Evolutionary conservation across 2,888 invertebrate species (phyloP), one percentile per base, ranked within the genome.

Genomic region (Pherbina coryleti): DNA sequence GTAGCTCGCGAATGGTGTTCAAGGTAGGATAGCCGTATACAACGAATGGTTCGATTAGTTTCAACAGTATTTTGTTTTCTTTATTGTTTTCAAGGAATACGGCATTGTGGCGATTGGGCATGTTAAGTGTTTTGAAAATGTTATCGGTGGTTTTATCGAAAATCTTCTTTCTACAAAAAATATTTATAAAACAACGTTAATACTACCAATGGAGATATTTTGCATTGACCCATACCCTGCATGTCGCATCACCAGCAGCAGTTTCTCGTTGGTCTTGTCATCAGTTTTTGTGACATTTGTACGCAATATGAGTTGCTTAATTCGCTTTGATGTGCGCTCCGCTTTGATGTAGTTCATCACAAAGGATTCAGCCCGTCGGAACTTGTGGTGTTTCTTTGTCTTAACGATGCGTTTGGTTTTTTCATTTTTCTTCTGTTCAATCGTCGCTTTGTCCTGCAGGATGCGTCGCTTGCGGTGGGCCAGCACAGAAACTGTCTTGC

Each of bases 401-500:
- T 84, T 84, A 14, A 83, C 81, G 11, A 85, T 78, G 25, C 86
- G 86, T 75, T 87, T 87, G 34, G 85, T 82, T 71, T 88, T 87
- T 28, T 86, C 84, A 53, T 81, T 82, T 44, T 85, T 84, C 69
- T 86, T 87, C 75, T 90, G 89, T 44, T 86, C 86, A 11, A 88
- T 75, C 0, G 86, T 84, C 0, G 88, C 81, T 79, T 89, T 85
- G 67, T 89, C 87, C 77, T 89, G 88, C 0, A 85, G 83, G 69
- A 90, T 88, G 31, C 90, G 86, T 11, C 88, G 84, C 78, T 88
- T 89, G 53, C 90, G 89, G 77, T 90, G 90, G n/a, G 87, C 85
- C 17, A 90, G 85, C 53, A 90, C 87, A 5, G 89, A 88, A 0
- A 90, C 87, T 71, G 89, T 89, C 83, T 90, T 90, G 17, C 89